Conservation (phyloP, 1,140 invertebrate species). For the Lepidurus couesii region DNA sequence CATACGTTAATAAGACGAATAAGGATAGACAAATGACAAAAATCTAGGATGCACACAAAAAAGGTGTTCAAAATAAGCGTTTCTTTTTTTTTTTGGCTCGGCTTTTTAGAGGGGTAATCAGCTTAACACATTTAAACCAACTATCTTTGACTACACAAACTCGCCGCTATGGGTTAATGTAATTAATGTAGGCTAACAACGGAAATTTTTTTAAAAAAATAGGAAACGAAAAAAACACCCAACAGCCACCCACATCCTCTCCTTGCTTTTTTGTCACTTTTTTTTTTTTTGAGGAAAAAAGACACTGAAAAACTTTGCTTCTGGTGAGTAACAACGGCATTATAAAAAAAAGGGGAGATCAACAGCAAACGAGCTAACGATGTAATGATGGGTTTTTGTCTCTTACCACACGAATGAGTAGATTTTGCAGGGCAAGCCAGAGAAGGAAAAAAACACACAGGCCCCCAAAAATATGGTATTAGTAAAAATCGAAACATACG, state of each 20-base stretch:
- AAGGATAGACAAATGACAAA: neutral
- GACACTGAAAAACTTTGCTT: neutral
- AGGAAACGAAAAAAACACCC: neutral
- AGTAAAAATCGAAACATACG: constrained; percentile 22
- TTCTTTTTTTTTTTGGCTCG: neutral
- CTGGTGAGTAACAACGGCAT: neutral
- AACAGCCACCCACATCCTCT: neutral
- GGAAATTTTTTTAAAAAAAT: no score
- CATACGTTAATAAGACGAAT: neutral
- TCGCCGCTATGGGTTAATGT: no score
- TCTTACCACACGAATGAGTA: constrained; percentile 17
- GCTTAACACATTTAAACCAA: no score
- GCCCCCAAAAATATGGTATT: constrained; percentile 22
- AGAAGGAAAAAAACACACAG: constrained; percentile 22
- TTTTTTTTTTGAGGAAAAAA: neutral
- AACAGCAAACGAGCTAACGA: constrained; percentile 18
- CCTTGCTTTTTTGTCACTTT: neutral
- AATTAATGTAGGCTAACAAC: no score
- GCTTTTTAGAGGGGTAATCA: neutral
- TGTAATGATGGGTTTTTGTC: neutral
- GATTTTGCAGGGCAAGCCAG: constrained; percentile 13
- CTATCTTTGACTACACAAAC: no score
- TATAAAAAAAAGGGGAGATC: constrained; percentile 7
- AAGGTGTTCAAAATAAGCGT: neutral
- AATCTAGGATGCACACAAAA: neutral